Evolutionary conservation across 2,888 invertebrate genomes (phyloP).

Genomic region (Mythimna pallens): DNA sequence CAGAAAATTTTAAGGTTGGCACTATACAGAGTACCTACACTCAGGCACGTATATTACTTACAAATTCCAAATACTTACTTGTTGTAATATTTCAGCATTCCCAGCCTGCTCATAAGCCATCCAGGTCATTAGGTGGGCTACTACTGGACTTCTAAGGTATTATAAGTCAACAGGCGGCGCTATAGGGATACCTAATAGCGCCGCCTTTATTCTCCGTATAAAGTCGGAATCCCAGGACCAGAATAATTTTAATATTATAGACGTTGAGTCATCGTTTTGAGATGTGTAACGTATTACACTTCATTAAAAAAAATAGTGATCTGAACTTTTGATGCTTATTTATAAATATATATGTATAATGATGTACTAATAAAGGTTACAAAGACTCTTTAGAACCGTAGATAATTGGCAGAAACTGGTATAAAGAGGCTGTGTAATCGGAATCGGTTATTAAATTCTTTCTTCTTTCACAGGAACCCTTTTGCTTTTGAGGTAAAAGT

Average conservation of each 20-base stretch:
- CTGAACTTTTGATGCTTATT: conserved; percentile 1
- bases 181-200: too few relatives aligned
- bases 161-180: neutral
- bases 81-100: conserved; percentile 1
- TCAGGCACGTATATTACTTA: neutral
- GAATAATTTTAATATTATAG: neutral
- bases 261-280: neutral
- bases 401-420: neutral
- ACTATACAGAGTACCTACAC: too few relatives aligned
- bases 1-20: neutral
- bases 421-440: conserved; percentile 11
- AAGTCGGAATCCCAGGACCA: neutral
- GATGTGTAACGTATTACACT: too few relatives aligned
- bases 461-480: neutral
- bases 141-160: neutral
- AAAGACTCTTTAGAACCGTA: neutral
- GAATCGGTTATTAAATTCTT: neutral
- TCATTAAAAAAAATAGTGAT: neutral
- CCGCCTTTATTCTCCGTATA: neutral
- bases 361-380: neutral
- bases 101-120: neutral
- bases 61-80: neutral
- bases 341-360: neutral
- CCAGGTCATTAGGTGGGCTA: conserved; percentile 16
- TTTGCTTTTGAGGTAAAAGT: conserved; percentile 14